Evolutionary conservation across 2,888 invertebrate species (phyloP).

Genomic region (Drosophila fulvimacula): DNA sequence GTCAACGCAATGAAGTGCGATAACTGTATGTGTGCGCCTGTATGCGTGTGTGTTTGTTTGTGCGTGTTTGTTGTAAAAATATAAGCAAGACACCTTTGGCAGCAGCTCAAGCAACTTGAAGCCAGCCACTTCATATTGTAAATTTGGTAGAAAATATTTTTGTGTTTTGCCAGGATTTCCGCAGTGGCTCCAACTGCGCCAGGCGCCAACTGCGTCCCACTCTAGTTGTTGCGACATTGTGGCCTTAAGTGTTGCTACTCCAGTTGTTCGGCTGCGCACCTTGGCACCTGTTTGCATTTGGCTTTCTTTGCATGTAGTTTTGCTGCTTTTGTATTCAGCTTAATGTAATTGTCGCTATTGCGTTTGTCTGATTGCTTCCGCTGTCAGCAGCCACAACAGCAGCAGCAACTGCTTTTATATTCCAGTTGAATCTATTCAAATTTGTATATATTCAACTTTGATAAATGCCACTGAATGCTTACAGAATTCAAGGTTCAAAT

Average conservation of each 20-base stretch:
- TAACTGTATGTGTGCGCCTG: conserved; percentile 29
- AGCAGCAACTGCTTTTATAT: conserved; percentile 3
- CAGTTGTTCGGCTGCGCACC: conserved; percentile 21
- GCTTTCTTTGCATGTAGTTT: conserved; percentile 34
- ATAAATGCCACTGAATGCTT: background rate
- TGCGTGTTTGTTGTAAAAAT: conserved; percentile 16
- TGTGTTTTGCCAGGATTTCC: conserved; percentile 72
- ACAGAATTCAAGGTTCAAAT: background rate
- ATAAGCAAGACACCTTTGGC: conserved; percentile 60
- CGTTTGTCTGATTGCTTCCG: conserved; percentile 71
- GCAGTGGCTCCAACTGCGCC: conserved; percentile 26
- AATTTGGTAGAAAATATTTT: conserved; percentile 76
- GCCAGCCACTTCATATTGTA: conserved; percentile 70
- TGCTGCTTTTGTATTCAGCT: conserved; percentile 50
- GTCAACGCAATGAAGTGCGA: conserved; percentile 73
- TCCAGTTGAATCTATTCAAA: conserved; percentile 8
- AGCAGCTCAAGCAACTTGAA: conserved; percentile 41
- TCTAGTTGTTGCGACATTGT: conserved; percentile 33
- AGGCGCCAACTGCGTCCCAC: conserved; percentile 13
- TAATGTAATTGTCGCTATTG: conserved; percentile 71
- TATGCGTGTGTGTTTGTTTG: conserved; percentile 14
- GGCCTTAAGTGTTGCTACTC: conserved; percentile 40
- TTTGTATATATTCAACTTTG: conserved; percentile 1
- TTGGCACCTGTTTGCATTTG: conserved; percentile 67
- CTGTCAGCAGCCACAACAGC: conserved; percentile 7